phyloP scores from a whole-genome alignment of 2,888 invertebrate genomes.

The Capitulum mitella region DNA sequence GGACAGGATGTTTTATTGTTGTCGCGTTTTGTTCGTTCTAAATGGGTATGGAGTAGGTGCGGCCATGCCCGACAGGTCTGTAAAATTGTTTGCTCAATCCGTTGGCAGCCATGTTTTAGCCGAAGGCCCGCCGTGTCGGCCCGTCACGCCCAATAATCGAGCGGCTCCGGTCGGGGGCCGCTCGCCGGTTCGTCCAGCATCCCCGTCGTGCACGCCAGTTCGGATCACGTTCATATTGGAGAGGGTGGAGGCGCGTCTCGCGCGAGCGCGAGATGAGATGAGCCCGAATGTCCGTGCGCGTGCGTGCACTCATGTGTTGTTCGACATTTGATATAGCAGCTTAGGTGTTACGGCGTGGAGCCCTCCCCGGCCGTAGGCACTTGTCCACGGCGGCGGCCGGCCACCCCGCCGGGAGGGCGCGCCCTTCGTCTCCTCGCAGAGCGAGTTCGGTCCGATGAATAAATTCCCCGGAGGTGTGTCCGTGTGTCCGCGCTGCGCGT shows the following conservation, averaged over 20 bases:
- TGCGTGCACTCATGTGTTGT: not conserved
- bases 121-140: not conserved
- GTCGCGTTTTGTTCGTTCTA: not conserved
- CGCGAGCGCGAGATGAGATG: no score
- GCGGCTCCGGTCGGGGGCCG: not conserved
- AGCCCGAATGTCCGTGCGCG: not conserved
- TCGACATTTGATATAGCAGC: not conserved
- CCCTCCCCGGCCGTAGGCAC: not conserved
- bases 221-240: no score
- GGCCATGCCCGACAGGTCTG: not conserved
- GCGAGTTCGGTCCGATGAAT: not conserved
- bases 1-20: not conserved
- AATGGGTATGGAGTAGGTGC: not conserved
- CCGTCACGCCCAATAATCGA: not conserved
- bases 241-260: no score
- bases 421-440: not conserved
- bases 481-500: not conserved
- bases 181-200: not conserved
- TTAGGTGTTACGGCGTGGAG: not conserved
- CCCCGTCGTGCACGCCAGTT: not conserved
- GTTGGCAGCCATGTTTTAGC: not conserved
- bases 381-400: not conserved
- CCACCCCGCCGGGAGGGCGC: not conserved
- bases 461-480: not conserved
- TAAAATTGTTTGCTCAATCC: conserved; percentile 8